phyloP scores from a whole-genome alignment of 2,888 invertebrate species.

The Rapana venosa region DNA sequence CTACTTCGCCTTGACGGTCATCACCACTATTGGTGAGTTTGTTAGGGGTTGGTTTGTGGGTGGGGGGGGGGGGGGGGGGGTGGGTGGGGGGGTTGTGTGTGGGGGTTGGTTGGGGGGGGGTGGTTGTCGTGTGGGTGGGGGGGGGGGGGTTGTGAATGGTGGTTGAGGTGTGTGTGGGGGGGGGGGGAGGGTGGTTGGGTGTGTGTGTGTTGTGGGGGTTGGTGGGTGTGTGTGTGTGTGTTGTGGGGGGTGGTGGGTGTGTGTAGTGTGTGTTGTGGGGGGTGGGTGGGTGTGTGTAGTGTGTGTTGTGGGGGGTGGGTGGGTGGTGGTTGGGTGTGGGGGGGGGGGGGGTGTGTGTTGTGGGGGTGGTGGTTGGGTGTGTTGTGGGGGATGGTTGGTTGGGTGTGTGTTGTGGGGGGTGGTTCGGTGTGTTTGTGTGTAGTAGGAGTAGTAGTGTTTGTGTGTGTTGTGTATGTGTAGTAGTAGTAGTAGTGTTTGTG shows the following conservation, averaged over 20 bases:
- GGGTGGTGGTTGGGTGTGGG: background rate
- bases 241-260: background rate
- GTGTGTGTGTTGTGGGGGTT: background rate
- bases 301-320: background rate
- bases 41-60: background rate
- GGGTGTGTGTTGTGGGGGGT: background rate
- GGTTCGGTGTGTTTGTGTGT: too few species aligned
- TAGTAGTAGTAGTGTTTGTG: too few species aligned
- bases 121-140: background rate
- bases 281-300: slow-evolving; percentile 4
- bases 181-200: background rate
- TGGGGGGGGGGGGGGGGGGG: background rate
- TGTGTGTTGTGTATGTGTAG: too few species aligned
- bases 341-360: background rate
- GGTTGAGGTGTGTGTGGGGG: background rate
- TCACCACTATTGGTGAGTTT: slow-evolving; percentile 93
- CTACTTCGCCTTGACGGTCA: slow-evolving; percentile 98
- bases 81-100: background rate
- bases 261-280: background rate
- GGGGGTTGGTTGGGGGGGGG: background rate
- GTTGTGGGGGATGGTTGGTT: background rate
- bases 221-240: background rate
- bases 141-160: background rate
- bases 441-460: too few species aligned
- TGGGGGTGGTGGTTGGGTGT: background rate